A percentile compares a stretch with the other conserved stretches of the same genome.
These are phyloP conservation scores for Allolobophora icterica DNA, from an alignment of 2,888 invertebrate species.

Conservation along the genomic window DNA sequence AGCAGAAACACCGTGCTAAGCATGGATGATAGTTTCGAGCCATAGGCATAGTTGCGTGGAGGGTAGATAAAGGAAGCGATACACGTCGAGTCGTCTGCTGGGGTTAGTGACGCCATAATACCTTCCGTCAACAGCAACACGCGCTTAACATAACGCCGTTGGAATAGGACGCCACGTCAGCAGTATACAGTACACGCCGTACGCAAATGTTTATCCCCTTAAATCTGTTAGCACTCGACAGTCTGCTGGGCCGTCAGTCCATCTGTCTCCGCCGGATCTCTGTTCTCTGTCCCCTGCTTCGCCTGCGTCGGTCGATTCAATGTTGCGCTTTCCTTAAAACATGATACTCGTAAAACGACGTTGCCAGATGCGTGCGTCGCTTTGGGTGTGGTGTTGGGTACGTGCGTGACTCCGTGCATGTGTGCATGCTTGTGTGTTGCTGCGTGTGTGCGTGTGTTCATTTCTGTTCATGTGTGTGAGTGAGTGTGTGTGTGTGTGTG, in stretches of 20 bases:
- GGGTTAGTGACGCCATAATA: not conserved
- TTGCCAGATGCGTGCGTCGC: not conserved
- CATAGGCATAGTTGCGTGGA: not conserved
- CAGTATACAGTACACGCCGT: slow-evolving; percentile 9
- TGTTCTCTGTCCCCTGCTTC: not conserved
- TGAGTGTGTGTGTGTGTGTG: not conserved
- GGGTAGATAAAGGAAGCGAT: not conserved
- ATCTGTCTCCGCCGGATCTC: not conserved
- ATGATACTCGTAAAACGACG: not conserved
- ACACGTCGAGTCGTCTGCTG: not conserved
- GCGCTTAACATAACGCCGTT: not conserved
- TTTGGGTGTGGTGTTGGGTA: not conserved
- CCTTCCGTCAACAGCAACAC: not conserved
- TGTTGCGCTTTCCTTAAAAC: not conserved
- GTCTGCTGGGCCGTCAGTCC: not conserved
- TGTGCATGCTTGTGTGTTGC: not conserved
- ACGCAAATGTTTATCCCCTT: slow-evolving; percentile 6
- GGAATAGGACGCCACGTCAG: not conserved
- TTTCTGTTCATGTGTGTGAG: not conserved
- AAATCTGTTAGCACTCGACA: slow-evolving; percentile 17
- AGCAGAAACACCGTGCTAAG: not conserved
- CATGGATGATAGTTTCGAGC: not conserved
- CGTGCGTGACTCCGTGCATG: not conserved
- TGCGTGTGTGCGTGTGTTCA: no score
- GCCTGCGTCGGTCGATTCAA: not conserved